phyloP scores from a whole-genome alignment of 2,888 invertebrate species.

The Branchellion lobata region DNA sequence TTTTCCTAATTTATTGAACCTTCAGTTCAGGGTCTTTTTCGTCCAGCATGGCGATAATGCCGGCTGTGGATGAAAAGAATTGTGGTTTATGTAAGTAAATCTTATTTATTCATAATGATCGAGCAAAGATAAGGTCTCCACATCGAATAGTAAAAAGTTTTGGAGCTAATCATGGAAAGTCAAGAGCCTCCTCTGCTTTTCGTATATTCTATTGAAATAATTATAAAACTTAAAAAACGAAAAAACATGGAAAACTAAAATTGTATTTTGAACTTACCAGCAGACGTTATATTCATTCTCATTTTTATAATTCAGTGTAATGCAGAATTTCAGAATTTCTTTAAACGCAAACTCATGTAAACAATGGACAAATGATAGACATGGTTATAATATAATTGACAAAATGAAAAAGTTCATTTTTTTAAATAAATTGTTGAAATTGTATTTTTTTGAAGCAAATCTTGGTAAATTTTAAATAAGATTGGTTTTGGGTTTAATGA shows the following conservation, averaged over 20 bases:
- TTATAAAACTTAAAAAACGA: too few relatives aligned
- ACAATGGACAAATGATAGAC: too few relatives aligned
- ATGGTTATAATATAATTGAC: too few relatives aligned
- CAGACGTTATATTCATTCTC: constrained; percentile 56
- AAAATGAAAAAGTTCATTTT: too few relatives aligned
- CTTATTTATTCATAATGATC: neutral
- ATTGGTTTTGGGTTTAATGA: too few relatives aligned
- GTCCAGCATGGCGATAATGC: constrained; percentile 90
- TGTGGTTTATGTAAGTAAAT: constrained; percentile 37
- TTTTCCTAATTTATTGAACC: constrained; percentile 54
- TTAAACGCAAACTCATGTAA: constrained; percentile 40
- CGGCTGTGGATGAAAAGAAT: constrained; percentile 67
- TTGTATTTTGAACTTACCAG: constrained; percentile 48
- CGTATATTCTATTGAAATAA: too few relatives aligned
- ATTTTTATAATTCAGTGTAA: constrained; percentile 46
- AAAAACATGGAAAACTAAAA: too few relatives aligned
- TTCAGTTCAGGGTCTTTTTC: constrained; percentile 90
- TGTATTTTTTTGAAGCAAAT: too few relatives aligned
- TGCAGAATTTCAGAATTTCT: neutral
- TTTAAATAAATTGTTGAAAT: too few relatives aligned
- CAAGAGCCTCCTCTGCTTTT: too few relatives aligned
- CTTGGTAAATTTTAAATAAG: too few relatives aligned
- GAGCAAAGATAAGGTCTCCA: neutral
- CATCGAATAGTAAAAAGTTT: neutral
- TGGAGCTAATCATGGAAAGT: too few relatives aligned